A percentile compares a stretch with the other conserved stretches of the same genome.
These are phyloP conservation scores for Ethmia dodecea DNA, from an alignment of 2,888 invertebrate genomes.

Conservation along the genomic window DNA sequence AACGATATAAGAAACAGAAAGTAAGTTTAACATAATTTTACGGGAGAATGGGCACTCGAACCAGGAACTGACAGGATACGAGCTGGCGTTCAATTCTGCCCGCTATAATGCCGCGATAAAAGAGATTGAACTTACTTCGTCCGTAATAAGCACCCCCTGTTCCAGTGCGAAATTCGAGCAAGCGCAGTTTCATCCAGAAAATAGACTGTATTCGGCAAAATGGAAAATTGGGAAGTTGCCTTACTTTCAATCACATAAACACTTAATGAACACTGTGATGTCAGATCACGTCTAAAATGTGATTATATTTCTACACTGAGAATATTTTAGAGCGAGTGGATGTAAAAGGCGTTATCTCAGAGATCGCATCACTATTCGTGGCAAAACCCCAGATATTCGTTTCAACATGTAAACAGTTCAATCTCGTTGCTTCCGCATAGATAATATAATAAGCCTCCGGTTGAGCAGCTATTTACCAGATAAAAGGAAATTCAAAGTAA, in stretches of 20 bases:
- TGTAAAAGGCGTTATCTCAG: neutral
- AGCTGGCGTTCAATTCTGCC: slow-evolving; percentile 51
- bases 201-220: slow-evolving; percentile 28
- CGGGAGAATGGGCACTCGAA: slow-evolving; percentile 53
- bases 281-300: no score
- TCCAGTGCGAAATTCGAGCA: slow-evolving; percentile 38
- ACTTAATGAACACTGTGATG: no score
- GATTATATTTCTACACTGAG: no score
- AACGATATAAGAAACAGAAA: slow-evolving; percentile 47
- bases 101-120: slow-evolving; percentile 67
- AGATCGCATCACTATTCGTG: no score
- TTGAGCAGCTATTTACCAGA: slow-evolving; percentile 36
- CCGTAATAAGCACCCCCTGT: slow-evolving; percentile 57
- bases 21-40: slow-evolving; percentile 70
- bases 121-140: slow-evolving; percentile 68
- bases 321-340: neutral
- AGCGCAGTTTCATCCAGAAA: slow-evolving; percentile 41
- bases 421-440: slow-evolving; percentile 40
- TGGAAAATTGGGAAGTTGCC: slow-evolving; percentile 7
- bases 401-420: slow-evolving; percentile 41
- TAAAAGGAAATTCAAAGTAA: slow-evolving; percentile 39
- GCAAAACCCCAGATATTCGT: slow-evolving; percentile 46
- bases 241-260: no score
- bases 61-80: slow-evolving; percentile 50
- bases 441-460: slow-evolving; percentile 41